phyloP scores from a whole-genome alignment of 2,113 vertebrate genomes.

The Thamnophis sirtalis region DNA sequence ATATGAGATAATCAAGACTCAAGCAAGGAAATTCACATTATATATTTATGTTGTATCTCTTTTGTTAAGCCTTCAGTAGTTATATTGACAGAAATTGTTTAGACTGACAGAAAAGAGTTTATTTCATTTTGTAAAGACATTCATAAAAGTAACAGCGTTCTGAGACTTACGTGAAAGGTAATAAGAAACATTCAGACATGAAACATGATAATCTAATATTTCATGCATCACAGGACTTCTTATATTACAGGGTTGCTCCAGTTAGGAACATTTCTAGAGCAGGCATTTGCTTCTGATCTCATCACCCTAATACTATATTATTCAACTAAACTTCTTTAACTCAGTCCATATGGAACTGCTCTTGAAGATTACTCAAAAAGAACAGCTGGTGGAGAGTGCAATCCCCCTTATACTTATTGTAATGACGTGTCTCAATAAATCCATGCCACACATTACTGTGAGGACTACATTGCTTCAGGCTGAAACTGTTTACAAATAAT shows the following conservation, averaged over 20 bases:
- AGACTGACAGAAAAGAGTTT: background rate
- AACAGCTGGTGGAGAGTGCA: background rate
- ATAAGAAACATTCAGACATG: background rate
- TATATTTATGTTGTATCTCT: conserved; percentile 6
- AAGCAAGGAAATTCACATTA: background rate
- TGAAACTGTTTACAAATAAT: background rate
- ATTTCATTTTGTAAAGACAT: background rate
- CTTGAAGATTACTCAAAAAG: background rate
- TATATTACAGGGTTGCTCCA: background rate
- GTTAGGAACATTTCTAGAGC: background rate
- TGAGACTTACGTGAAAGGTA: background rate
- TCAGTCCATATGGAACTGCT: background rate
- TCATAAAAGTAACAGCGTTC: background rate
- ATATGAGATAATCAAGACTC: background rate
- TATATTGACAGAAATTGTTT: background rate
- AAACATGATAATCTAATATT: background rate
- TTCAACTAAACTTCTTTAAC: background rate
- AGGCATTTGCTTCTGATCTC: background rate
- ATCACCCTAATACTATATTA: background rate
- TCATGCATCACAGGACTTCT: background rate
- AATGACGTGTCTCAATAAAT: background rate
- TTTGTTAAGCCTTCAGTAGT: conserved; percentile 21
- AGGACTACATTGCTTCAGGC: background rate
- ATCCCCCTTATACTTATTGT: background rate
- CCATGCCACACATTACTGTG: background rate